phyloP scores from a whole-genome alignment of 1,140 invertebrate species.

The Sitophilus oryzae region DNA sequence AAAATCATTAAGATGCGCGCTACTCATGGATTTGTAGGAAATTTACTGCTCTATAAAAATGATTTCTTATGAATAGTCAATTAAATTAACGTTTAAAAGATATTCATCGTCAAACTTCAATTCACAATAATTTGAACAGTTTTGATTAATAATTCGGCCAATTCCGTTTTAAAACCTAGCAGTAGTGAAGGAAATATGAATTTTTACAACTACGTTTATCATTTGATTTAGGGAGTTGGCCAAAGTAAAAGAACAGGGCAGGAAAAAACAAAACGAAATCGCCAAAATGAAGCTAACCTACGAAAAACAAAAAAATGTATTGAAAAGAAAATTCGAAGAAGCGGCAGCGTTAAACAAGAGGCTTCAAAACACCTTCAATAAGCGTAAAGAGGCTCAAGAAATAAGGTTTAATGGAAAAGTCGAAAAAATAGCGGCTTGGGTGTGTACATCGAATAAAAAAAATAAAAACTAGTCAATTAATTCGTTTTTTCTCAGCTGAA shows the following conservation, averaged over 20 bases:
- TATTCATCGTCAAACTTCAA: no score
- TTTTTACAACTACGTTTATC: no score
- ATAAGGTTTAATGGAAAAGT: constrained; percentile 37
- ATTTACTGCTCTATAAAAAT: no score
- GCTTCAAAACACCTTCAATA: constrained; percentile 55
- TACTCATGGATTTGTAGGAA: no score
- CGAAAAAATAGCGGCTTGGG: constrained; percentile 50
- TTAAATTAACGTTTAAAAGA: no score
- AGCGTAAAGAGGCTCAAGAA: constrained; percentile 47
- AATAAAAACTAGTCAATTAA: neutral
- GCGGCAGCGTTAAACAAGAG: constrained; percentile 75
- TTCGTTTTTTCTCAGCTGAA: constrained; percentile 39
- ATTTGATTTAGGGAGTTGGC: constrained; percentile 63
- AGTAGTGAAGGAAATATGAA: no score
- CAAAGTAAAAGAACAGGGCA: constrained; percentile 71
- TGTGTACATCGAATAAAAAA: constrained; percentile 36
- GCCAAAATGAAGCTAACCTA: constrained; percentile 70
- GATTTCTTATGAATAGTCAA: no score
- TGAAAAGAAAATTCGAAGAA: constrained; percentile 79
- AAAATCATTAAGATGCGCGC: no score
- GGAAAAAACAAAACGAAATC: constrained; percentile 74
- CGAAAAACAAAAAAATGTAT: constrained; percentile 73
- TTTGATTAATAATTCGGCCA: no score
- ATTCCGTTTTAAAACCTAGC: no score
- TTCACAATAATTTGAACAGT: no score